Conservation (phyloP, 30 jellyfish, hydroid and myxozoan genomes). For the Sanderia malayensis region DNA sequence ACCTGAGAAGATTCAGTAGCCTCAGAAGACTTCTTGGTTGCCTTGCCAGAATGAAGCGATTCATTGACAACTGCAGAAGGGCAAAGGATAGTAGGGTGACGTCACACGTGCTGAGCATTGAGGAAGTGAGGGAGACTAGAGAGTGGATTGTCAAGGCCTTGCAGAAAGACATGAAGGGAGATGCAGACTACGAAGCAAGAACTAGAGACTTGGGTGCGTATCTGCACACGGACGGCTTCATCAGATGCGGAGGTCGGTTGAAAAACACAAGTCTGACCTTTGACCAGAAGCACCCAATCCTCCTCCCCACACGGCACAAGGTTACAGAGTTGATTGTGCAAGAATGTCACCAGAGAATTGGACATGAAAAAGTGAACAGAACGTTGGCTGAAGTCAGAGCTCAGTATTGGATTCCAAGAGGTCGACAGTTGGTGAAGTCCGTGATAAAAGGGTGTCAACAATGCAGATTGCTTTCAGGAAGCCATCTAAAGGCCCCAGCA, state of each 20-base stretch:
- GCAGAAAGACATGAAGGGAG: too few relatives aligned
- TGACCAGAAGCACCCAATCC: conserved; percentile 13
- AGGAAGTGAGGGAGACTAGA: too few relatives aligned
- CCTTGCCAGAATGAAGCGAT: too few relatives aligned
- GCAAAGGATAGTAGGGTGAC: too few relatives aligned
- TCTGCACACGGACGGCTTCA: conserved; percentile 32
- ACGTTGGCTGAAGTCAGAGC: conserved; percentile 4
- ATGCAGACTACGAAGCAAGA: too few relatives aligned
- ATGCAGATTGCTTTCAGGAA: conserved; percentile 25
- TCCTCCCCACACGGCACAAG: conserved; percentile 10
- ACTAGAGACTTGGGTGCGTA: too few relatives aligned
- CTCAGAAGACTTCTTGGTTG: too few relatives aligned
- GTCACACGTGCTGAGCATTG: too few relatives aligned
- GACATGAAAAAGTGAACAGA: conserved; percentile 18
- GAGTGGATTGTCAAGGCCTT: too few relatives aligned
- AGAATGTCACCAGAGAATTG: conserved; percentile 12
- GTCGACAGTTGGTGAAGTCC: conserved; percentile 4
- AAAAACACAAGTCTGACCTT: conserved; percentile 1
- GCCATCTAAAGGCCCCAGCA: conserved; percentile 33
- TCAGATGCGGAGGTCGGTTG: conserved; percentile 27
- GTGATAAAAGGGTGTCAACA: conserved; percentile 2
- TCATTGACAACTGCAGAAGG: too few relatives aligned
- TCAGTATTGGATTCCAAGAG: conserved; percentile 16
- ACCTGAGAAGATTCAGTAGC: too few relatives aligned
- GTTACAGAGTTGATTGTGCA: conserved; percentile 5